Evolutionary conservation across 2,113 vertebrate genomes (phyloP).

Genomic region (Vireo altiloquus): DNA sequence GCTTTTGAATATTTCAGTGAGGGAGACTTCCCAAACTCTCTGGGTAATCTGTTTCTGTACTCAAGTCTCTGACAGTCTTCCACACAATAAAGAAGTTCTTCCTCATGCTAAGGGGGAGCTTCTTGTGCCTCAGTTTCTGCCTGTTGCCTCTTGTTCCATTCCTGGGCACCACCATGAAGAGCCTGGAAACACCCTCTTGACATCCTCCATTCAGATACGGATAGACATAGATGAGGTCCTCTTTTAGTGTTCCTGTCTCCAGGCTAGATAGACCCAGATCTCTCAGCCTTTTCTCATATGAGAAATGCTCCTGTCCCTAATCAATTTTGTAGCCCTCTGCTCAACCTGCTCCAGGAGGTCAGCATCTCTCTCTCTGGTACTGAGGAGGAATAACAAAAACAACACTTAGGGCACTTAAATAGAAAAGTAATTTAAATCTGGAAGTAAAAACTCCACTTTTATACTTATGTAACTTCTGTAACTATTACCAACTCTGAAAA

Average conservation of each 20-base stretch:
- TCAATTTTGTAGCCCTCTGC: not conserved
- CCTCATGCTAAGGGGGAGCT: not conserved
- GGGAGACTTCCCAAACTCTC: not conserved
- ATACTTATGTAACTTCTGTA: rapidly evolving
- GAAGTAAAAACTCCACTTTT: not conserved
- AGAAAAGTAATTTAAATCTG: not conserved
- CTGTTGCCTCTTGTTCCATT: not conserved
- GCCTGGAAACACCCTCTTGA: not conserved
- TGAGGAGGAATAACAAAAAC: not conserved
- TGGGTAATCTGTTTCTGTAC: not conserved
- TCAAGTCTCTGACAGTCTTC: not conserved
- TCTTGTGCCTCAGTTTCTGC: not conserved
- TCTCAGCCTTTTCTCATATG: not conserved
- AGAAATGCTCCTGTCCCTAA: not conserved
- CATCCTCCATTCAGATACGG: not conserved
- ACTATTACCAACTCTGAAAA: not conserved
- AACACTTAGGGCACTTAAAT: not conserved
- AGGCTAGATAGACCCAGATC: not conserved
- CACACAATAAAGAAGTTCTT: not conserved
- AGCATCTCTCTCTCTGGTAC: not conserved
- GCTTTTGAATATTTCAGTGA: not conserved
- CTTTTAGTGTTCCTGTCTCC: not conserved
- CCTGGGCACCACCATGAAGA: not conserved
- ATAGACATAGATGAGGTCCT: not conserved
- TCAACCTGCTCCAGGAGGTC: not conserved